These are phyloP conservation scores for Abscondita cerata DNA, from an alignment of 2,888 invertebrate genomes.

Conservation along the genomic window DNA sequence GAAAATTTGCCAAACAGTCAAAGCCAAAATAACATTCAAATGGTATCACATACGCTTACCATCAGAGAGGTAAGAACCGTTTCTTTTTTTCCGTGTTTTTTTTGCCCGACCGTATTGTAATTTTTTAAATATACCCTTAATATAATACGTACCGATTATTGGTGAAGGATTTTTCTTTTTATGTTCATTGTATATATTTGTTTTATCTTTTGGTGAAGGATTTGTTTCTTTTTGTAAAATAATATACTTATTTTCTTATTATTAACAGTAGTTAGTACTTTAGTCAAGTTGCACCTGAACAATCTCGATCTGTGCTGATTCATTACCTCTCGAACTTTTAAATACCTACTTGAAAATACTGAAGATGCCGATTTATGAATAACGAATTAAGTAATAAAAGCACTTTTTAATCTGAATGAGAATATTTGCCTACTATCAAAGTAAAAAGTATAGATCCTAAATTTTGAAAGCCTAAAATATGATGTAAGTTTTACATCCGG, in stretches of 20 bases:
- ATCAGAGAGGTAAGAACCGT: conserved; percentile 81
- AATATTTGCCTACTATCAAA: too few species aligned
- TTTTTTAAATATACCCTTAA: conserved; percentile 11
- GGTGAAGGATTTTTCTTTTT: conserved; percentile 17
- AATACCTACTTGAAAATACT: too few species aligned
- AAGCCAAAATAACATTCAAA: conserved; percentile 92
- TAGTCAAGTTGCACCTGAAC: conserved; percentile 18
- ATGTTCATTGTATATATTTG: conserved; percentile 9
- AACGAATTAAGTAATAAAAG: too few species aligned
- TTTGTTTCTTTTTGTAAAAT: conserved; percentile 4
- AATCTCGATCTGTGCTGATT: conserved; percentile 12
- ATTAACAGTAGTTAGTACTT: conserved; percentile 20
- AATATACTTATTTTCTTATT: conserved; percentile 16
- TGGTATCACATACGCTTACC: conserved; percentile 93
- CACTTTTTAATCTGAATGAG: too few species aligned
- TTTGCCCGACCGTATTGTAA: neutral
- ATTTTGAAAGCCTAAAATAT: too few species aligned
- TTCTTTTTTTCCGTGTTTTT: conserved; percentile 7
- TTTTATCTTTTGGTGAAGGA: conserved; percentile 1
- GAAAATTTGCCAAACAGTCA: conserved; percentile 92
- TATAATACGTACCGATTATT: conserved; percentile 18
- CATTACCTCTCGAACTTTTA: too few species aligned
- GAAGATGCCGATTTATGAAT: too few species aligned
- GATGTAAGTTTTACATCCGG: too few species aligned
- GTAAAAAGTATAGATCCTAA: too few species aligned